A percentile compares a stretch with the other conserved stretches of the same genome.
phyloP scores from a whole-genome alignment of 1,140 invertebrate species.

The Brachionus asplanchnoidis region DNA sequence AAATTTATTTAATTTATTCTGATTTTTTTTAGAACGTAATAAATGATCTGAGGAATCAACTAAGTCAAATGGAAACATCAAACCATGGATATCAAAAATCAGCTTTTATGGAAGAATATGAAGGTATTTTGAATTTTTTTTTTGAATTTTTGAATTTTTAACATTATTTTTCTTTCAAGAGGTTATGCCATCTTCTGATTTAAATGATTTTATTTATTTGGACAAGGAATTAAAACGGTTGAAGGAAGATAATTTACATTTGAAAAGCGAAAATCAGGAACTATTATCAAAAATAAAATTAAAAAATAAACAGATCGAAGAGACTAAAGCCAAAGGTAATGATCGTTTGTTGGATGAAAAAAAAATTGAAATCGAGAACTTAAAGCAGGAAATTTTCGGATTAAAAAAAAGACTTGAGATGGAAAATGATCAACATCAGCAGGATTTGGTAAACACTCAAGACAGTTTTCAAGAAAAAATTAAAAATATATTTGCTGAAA shows the following conservation, averaged over 20 bases:
- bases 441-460: neutral
- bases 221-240: slow-evolving; percentile 15
- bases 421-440: neutral
- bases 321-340: neutral
- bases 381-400: slow-evolving; percentile 6
- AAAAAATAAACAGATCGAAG: neutral
- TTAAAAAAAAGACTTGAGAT: slow-evolving; percentile 10
- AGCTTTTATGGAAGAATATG: slow-evolving; percentile 41
- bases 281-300: neutral
- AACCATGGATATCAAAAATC: slow-evolving; percentile 22
- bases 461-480: neutral
- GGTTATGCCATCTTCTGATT: slow-evolving; percentile 21
- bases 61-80: neutral
- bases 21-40: neutral
- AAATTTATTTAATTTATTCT: neutral
- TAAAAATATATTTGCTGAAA: neutral
- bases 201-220: slow-evolving; percentile 40
- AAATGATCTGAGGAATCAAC: neutral
- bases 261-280: slow-evolving; percentile 16
- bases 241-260: slow-evolving; percentile 17
- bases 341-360: neutral
- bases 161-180: neutral
- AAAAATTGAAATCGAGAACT: neutral
- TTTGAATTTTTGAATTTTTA: neutral
- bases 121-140: neutral